Base-by-base conservation (phyloP, 2,888 invertebrate genomes). In the Leucozona laternaria region DNA sequence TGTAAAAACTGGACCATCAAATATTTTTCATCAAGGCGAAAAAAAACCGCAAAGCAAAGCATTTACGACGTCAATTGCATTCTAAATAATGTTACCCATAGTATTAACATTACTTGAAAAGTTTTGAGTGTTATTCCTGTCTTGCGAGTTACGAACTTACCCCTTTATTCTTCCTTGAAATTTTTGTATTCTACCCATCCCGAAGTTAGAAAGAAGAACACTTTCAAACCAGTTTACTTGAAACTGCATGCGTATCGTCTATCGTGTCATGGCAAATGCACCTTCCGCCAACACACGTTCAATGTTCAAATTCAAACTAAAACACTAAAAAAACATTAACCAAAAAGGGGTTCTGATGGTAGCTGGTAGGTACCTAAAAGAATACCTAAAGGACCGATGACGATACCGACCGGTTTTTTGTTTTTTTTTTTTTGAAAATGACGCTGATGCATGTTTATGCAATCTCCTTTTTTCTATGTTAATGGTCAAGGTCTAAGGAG, bases 401-500 rank as follows among this genome's bases (percentile, higher is more conserved):
- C 48, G 70, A 78, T 53, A 25, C 57, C 31, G 64, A 86, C 86
- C 86, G 82, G 86, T 86, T 86, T 37, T 60, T n/a, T n/a, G n/a
- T n/a, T n/a, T n/a, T n/a, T n/a, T n/a, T n/a, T n/a, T n/a, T n/a
- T n/a, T 0, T 3, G 7, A 13, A 22, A 8, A 60, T 15, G 71
- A 60, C 8, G 71, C 75, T 71, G 66, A 57, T 79, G 78, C 86
- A 81, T 78, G 82, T 86, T 86, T 86, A 86, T 86, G 86, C 86
- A 86, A 86, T 86, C 78, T 73, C 82, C 82, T 75, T 82, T 80
- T 89, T 89, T 90, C 89, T 89, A 89, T 91, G 92, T 91, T 91
- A 91, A 91, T 92, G 91, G 91, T 91, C 91, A 91, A 91, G 92
- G 91, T 91, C 92, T 91, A 92, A 92, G 91, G 91, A 91, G 90